A percentile compares a stretch with the other conserved stretches of the same genome.
These are phyloP conservation scores for Craniophora ligustri DNA, from an alignment of 2,888 invertebrate genomes.

Conservation along the genomic window DNA sequence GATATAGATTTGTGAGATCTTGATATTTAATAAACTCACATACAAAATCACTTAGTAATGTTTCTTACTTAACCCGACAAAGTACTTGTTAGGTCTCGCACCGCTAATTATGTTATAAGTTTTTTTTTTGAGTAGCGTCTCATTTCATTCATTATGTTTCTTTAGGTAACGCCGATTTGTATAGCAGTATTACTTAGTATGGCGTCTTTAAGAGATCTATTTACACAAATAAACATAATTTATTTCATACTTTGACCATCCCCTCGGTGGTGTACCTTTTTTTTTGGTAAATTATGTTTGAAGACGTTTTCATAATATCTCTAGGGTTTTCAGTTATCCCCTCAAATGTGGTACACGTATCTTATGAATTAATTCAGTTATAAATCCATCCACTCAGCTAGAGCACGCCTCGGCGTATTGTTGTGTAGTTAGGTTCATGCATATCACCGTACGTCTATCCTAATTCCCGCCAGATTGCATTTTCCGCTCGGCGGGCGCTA, in stretches of 20 bases:
- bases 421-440: constrained; percentile 17
- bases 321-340: constrained; percentile 18
- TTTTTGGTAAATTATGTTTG: no score
- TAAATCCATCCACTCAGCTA: constrained; percentile 25
- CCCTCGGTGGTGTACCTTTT: no score
- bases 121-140: no score
- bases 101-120: no score
- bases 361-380: constrained; percentile 26
- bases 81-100: no score
- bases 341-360: constrained; percentile 8
- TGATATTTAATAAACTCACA: constrained; percentile 29
- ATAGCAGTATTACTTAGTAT: no score
- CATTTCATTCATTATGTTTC: no score
- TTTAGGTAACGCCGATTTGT: no score
- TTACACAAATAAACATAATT: no score
- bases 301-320: background rate
- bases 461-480: constrained; percentile 61
- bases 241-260: no score
- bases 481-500: constrained; percentile 56
- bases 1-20: constrained; percentile 7
- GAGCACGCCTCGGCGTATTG: constrained; percentile 19
- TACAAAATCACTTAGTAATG: background rate
- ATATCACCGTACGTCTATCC: constrained; percentile 32
- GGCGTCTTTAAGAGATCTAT: no score
- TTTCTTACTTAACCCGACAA: background rate